A percentile compares a stretch with the other conserved stretches of the same genome.
Evolutionary conservation across 2,113 vertebrate genomes (phyloP).

Genomic region (Semnopithecus entellus): DNA sequence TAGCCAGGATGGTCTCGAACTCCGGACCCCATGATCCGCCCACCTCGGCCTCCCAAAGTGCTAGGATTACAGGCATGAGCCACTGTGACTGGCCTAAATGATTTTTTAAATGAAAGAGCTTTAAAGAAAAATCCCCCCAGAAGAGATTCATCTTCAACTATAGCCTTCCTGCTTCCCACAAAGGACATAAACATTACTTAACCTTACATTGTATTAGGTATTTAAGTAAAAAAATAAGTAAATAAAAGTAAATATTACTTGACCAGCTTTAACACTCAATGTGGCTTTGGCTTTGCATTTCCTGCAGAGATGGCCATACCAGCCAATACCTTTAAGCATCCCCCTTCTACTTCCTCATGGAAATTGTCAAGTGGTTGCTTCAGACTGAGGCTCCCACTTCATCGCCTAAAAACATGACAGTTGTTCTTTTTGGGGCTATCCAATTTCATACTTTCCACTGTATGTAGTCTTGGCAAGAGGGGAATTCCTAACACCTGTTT

Average conservation of each 20-base stretch:
- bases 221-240: no score
- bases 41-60: no score
- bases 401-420: slow-evolving; percentile 47
- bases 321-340: not conserved
- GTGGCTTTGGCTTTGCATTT: not conserved
- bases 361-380: slow-evolving; percentile 17
- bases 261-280: slow-evolving; percentile 3
- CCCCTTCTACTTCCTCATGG: not conserved
- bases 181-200: not conserved
- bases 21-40: no score
- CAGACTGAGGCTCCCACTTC: not conserved
- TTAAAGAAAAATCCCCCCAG: not conserved
- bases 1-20: no score
- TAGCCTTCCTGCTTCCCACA: not conserved
- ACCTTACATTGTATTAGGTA: no score
- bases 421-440: slow-evolving; percentile 36
- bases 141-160: not conserved
- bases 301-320: not conserved
- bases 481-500: slow-evolving; percentile 39
- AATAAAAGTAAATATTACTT: not conserved
- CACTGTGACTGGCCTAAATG: no score
- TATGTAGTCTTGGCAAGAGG: not conserved
- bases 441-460: slow-evolving; percentile 57
- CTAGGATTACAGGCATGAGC: no score
- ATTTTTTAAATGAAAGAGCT: not conserved